A percentile compares a stretch with the other conserved stretches of the same genome.
Conservation (phyloP, 2,888 invertebrate genomes). For the Ptychoptera albimana region DNA sequence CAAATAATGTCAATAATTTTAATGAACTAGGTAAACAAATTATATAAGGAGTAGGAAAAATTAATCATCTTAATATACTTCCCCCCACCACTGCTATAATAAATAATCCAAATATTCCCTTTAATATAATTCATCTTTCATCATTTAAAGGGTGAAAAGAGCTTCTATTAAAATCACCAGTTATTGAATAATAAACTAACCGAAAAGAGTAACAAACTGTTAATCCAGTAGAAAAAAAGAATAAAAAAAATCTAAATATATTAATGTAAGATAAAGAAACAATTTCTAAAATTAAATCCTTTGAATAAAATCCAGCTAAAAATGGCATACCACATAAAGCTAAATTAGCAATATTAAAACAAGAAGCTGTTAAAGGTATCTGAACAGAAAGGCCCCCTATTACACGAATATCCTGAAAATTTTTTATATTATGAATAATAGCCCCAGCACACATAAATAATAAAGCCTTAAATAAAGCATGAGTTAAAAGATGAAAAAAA, state of each 20-base stretch:
- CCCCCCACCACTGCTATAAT: constrained; percentile 38
- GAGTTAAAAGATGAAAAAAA: constrained; percentile 56
- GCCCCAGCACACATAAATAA: constrained; percentile 55
- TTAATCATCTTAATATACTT: constrained; percentile 35
- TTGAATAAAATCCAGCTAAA: constrained; percentile 49
- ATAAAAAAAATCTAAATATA: constrained; percentile 36
- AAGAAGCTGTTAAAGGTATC: constrained; percentile 36
- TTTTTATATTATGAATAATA: constrained; percentile 46
- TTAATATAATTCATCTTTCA: constrained; percentile 25
- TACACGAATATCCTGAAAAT: constrained; percentile 51
- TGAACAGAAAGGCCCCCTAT: constrained; percentile 34
- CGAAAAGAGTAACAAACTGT: constrained; percentile 41
- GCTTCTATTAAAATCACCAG: constrained; percentile 33
- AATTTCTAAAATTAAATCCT: constrained; percentile 44
- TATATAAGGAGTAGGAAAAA: constrained; percentile 35
- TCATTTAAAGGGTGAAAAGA: constrained; percentile 28
- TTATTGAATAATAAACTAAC: constrained; percentile 37
- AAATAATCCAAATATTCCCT: constrained; percentile 25
- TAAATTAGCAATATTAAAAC: constrained; percentile 41
- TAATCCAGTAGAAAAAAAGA: constrained; percentile 39
- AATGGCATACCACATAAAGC: constrained; percentile 47
- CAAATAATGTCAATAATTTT: constrained; percentile 37
- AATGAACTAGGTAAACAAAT: constrained; percentile 36
- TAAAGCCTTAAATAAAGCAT: constrained; percentile 62
- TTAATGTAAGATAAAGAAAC: constrained; percentile 36